Conservation (phyloP, 1,140 invertebrate genomes). For the Lepidurus apus region DNA sequence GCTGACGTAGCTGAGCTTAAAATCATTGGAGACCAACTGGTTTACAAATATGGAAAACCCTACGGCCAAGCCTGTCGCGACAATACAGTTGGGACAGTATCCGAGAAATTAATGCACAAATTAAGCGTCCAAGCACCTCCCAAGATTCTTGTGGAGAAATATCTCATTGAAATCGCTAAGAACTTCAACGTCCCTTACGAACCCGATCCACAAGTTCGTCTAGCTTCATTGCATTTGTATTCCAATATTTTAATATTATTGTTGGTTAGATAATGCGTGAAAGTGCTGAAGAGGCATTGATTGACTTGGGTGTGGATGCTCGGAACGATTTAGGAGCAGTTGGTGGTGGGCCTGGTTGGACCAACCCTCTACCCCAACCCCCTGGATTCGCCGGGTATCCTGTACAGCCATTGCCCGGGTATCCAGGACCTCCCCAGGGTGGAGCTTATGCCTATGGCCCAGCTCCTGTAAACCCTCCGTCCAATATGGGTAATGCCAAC, state of each 20-base stretch:
- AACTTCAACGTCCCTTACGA: constrained; percentile 88
- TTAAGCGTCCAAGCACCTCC: constrained; percentile 92
- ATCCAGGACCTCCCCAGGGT: background rate
- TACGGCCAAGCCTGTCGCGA: constrained; percentile 80
- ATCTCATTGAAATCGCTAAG: constrained; percentile 93
- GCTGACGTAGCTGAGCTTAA: constrained; percentile 83
- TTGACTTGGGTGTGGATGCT: background rate
- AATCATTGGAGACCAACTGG: constrained; percentile 82
- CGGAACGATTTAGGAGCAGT: background rate
- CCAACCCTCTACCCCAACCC: background rate
- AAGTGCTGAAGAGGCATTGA: background rate
- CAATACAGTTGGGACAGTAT: constrained; percentile 72
- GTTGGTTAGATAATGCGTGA: background rate
- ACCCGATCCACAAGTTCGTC: constrained; percentile 73
- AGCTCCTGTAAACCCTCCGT: background rate
- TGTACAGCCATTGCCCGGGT: background rate
- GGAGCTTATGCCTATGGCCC: background rate
- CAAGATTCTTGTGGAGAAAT: constrained; percentile 92
- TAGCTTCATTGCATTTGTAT: background rate
- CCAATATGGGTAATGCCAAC: background rate
- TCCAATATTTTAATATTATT: background rate
- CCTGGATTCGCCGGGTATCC: background rate
- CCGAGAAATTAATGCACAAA: constrained; percentile 93
- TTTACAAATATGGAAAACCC: constrained; percentile 88
- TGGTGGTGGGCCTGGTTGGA: background rate